Percentiles rank a stretch among this genome's conserved stretches.
These are phyloP conservation scores for Beroe forskalii DNA, from an alignment of 37 sponge, comb jelly and placozoan species.

Conservation along the genomic window DNA sequence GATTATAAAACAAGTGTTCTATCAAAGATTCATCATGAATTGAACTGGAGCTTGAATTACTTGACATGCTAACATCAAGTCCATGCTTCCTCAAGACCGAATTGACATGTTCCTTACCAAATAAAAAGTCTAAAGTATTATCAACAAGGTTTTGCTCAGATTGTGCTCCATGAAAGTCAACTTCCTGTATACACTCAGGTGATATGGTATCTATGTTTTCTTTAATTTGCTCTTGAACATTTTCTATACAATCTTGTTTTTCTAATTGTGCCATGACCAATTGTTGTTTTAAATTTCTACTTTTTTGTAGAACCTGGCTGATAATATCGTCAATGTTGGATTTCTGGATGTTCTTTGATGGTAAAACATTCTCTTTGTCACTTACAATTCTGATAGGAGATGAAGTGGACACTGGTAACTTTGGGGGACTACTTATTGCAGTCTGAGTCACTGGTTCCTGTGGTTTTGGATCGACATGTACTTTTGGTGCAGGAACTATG, in stretches of 20 bases:
- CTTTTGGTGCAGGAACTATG: constrained; percentile 45
- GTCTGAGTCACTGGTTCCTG: neutral
- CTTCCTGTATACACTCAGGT: constrained; percentile 17
- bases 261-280: constrained; percentile 9
- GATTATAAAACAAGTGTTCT: constrained; percentile 25
- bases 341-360: neutral
- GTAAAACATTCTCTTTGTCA: constrained; percentile 13
- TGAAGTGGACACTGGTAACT: neutral
- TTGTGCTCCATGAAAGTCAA: neutral
- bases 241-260: neutral
- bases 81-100: constrained; percentile 35
- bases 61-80: constrained; percentile 43
- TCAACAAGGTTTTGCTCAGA: neutral
- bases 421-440: neutral
- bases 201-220: constrained; percentile 6
- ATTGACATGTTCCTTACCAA: constrained; percentile 18
- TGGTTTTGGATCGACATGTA: neutral
- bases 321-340: neutral
- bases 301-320: constrained; percentile 22
- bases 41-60: constrained; percentile 39
- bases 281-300: neutral
- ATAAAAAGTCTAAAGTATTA: constrained; percentile 30
- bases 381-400: neutral
- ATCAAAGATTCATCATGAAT: constrained; percentile 42
- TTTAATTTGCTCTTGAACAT: neutral